Evolutionary conservation across 2,797 vertebrate genomes (phyloP).

Genomic region (Poecilia picta): DNA sequence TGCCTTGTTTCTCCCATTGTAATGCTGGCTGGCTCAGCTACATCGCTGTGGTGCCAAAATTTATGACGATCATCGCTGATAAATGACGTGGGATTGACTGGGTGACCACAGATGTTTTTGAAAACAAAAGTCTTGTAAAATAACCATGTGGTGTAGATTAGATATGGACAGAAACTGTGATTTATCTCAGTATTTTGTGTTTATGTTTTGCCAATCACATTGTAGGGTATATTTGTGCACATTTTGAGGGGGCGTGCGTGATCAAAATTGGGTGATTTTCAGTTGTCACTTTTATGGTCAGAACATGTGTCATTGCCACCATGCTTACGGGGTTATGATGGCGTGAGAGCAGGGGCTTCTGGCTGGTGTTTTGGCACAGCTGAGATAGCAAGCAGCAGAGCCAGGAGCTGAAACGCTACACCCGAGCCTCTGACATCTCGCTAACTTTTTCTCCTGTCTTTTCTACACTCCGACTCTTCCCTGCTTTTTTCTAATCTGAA

Average conservation of each 20-base stretch:
- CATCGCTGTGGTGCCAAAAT: conserved; percentile 8
- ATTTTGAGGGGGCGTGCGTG: conserved; percentile 1
- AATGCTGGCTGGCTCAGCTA: conserved; percentile 25
- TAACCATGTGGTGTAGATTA: conserved; percentile 16
- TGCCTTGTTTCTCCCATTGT: conserved; percentile 16
- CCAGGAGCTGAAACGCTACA: conserved; percentile 77
- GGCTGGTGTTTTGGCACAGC: conserved; percentile 75
- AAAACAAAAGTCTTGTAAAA: background rate
- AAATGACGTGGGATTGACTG: conserved; percentile 20
- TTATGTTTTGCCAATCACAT: background rate
- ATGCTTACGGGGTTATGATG: conserved; percentile 70
- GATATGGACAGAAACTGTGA: conserved; percentile 11
- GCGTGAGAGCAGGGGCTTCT: conserved; percentile 79
- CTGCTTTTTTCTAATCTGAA: conserved; percentile 47
- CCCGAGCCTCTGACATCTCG: conserved; percentile 49
- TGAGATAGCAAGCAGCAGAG: conserved; percentile 79
- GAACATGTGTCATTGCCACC: conserved; percentile 42
- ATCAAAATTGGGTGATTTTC: conserved; percentile 6
- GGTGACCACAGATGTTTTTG: conserved; percentile 8
- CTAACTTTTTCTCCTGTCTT: conserved; percentile 15
- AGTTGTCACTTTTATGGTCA: conserved; percentile 31
- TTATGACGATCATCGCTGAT: conserved; percentile 17
- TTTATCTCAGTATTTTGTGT: conserved; percentile 1
- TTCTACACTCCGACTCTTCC: conserved; percentile 39
- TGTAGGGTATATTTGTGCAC: conserved; percentile 11